Base-by-base conservation (phyloP, 2,888 invertebrate species). In the Lasioglossum figueresi region DNA sequence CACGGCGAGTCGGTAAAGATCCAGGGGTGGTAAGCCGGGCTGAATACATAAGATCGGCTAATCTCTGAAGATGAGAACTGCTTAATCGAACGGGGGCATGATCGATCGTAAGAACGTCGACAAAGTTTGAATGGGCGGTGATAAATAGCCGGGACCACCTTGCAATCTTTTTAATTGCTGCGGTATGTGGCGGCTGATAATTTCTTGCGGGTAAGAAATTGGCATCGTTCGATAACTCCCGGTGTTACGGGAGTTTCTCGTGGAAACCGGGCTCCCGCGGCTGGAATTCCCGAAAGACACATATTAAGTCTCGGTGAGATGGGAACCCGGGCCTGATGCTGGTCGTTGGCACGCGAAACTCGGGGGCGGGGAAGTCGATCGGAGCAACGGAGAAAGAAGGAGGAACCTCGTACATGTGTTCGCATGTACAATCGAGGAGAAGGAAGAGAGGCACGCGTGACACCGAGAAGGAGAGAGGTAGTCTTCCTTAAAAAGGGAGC, bases 401-500 rank as follows among this genome's bases (percentile, higher is more conserved):
- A n/a, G 37, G 40, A 70, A 70, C 31, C 66, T 0, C 16, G 27
- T 48, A 71, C 72, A 63, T 76, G 59, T n/a, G 63, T 81, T 40
- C 27, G 70, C 71, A 76, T 52, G 77, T 45, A 68, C 72, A 43
- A 45, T 31, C 71, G 59, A 56, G 79, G 23, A 52, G 68, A 74
- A 40, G 68, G 10, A 34, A 74, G 76, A 72, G 63, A 74, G 56
- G 43, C 12, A 45, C 56, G 56, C 52, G 4, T 5, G 6, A 16
- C 12, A 52, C 43, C 27, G n/a, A 56, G 76, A 77, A 76, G 80
- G 19, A 70, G 84, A 81, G 84, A 78, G 80, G 73, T 48, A 63
- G 79, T 73, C 43, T 89, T 91, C 77, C 91, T 92, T 92, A 89
- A 91, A 92, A 93, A 93, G 92, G 92, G 91, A 92, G 91, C 89